Evolutionary conservation across 2,113 vertebrate genomes (phyloP), one percentile per base, ranked within the genome.

Genomic region (Burhinus bistriatus): DNA sequence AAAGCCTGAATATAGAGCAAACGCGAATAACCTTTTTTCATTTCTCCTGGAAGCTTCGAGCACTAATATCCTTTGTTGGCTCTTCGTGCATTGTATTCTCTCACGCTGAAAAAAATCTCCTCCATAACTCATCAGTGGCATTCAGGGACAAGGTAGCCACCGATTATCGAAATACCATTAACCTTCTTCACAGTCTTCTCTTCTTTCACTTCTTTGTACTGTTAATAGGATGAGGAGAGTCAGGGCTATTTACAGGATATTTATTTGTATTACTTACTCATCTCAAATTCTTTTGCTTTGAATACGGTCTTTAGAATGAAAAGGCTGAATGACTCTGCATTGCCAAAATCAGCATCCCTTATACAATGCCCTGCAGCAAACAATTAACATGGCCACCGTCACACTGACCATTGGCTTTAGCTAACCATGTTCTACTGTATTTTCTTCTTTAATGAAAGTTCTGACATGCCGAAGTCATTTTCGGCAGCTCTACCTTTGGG

Each of bases 391-490:
- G n/a, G 92, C 64, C 85, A 73, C 10, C 17, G 27, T 68, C 87
- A 88, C 16, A 9, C 47, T 11, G 22, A 29, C 83, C 1, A 0
- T 25, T 76, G 82, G 85, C 90, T 95, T 91, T 64, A 82, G 78
- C 72, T 96, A 71, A 49, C 72, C 26, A 1, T 25, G 4, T 83
- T 91, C 83, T 70, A 66, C 70, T 82, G 82, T 51, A 18, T 71
- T 92, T 95, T 91, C 91, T 97, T 87, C 95, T 84, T 68, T 58
- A 90, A 90, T 95, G 83, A 81, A 87, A 79, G 76, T 93, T 94
- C 94, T 89, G 94, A 95, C 97, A 98, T 98, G 98, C 97, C 98
- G 93, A 96, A 94, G 71, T 96, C 96, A 94, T 89, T 90, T 79
- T 68, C 97, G 96, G 90, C 29, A 96, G 87, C 95, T 95, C 77